phyloP scores from a whole-genome alignment of 2,888 invertebrate species.

The Sphinx pinastri region DNA sequence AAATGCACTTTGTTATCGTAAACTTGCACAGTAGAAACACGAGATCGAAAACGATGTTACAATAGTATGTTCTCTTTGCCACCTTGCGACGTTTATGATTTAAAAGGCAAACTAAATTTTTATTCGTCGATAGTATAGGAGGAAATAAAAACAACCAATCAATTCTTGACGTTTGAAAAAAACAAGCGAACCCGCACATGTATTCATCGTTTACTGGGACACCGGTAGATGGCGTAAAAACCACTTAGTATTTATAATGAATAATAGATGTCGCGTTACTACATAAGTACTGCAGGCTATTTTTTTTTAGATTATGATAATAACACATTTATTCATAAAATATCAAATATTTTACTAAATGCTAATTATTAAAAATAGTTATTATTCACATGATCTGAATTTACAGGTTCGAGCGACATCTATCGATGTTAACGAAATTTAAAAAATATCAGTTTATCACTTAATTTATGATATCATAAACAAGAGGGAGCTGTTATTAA shows the following conservation, averaged over 20 bases:
- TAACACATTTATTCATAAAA: background rate
- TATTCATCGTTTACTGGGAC: background rate
- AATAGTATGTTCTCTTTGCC: conserved; percentile 29
- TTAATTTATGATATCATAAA: too few species aligned
- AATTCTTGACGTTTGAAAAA: conserved; percentile 8
- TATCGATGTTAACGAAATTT: background rate
- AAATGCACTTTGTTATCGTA: conserved; percentile 75
- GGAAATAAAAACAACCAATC: conserved; percentile 20
- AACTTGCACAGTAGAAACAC: conserved; percentile 74
- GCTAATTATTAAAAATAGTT: too few species aligned
- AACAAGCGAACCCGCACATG: background rate
- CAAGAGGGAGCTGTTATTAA: too few species aligned
- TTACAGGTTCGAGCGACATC: background rate
- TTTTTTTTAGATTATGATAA: background rate
- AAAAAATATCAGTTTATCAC: too few species aligned
- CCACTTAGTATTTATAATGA: background rate
- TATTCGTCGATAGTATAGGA: conserved; percentile 9
- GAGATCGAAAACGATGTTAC: conserved; percentile 50
- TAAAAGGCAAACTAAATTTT: background rate
- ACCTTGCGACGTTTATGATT: background rate
- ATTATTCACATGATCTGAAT: too few species aligned
- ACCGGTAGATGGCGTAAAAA: conserved; percentile 22
- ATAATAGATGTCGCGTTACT: conserved; percentile 10
- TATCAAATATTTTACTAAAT: too few species aligned
- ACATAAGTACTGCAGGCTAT: too few species aligned